Evolutionary conservation across 2,888 invertebrate species (phyloP).

Genomic region (Oligia latruncula): DNA sequence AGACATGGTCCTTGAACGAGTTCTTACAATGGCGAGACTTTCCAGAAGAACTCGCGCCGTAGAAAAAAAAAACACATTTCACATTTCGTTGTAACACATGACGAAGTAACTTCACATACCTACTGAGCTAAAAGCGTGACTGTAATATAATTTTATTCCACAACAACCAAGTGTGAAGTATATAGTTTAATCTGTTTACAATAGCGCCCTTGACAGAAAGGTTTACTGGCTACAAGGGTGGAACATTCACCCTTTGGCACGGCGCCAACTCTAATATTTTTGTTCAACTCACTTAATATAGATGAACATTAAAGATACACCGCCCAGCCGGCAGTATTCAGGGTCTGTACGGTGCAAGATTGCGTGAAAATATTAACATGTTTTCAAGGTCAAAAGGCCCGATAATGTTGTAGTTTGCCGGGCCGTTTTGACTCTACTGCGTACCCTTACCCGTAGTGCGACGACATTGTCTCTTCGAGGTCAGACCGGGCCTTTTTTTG

Average conservation of each 20-base stretch:
- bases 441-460: constrained; percentile 17
- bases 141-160: neutral
- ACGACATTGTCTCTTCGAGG: constrained; percentile 35
- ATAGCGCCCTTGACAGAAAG: constrained; percentile 54
- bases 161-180: constrained; percentile 19
- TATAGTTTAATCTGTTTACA: constrained; percentile 55
- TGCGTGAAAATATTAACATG: constrained; percentile 55
- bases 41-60: constrained; percentile 2
- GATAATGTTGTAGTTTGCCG: constrained; percentile 39
- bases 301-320: constrained; percentile 64
- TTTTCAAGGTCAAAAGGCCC: constrained; percentile 42
- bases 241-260: constrained; percentile 54
- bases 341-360: constrained; percentile 41
- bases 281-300: constrained; percentile 60
- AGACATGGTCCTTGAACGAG: neutral
- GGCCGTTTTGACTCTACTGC: constrained; percentile 28
- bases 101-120: constrained; percentile 1
- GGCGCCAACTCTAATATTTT: constrained; percentile 58
- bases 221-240: constrained; percentile 53
- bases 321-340: constrained; percentile 21
- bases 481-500: constrained; percentile 30
- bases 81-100: neutral
- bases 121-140: neutral
- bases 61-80: too few species aligned
- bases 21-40: neutral